Base-by-base conservation (phyloP, 2,888 invertebrate species). In the Pristionchus mayeri region DNA sequence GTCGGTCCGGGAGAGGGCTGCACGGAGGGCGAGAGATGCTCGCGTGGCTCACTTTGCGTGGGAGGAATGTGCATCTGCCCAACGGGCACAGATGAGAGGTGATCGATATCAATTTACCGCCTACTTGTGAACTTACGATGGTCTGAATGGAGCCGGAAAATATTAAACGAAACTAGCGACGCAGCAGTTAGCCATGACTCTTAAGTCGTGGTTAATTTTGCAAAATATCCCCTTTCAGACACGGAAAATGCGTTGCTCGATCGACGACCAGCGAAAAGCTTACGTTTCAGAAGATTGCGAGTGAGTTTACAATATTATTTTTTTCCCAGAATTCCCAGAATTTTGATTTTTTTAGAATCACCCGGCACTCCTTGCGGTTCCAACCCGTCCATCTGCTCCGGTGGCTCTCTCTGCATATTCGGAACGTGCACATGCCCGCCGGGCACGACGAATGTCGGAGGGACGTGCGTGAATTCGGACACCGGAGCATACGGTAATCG, bases 351-450 rank as follows among this genome's bases (percentile, higher is more conserved):
- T 71, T 21, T 24, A 84, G 84, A 84, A 52, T 50, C 84, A 7
- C 84, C 84, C 21, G 84, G 84, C 2, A 4, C 52, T 34, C 40
- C 84, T 6, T 87, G 87, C 63, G 30, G 60, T 30, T 11, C 27
- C 34, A 87, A 87, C 44, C 87, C 87, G 0, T 37, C 34, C 24
- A 67, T 87, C 21, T 89, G 88, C 80, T 84, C 84, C 13, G 87
- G 89, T 6, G 88, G 88, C 18, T 88, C 88, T 1, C 60, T 67
- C n/a, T 89, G 89, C 83, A 21, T 84, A 16, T 24, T 79, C 6
- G 86, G 86, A 11, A 34, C 83, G 57, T 89, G 89, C 75, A 85
- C 83, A 7, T 89, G 89, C 60, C 88, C 88, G 2, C 21, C 44
- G 0, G 89, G 88, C n/a, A 84, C 81, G 16, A 40, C 76, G 16